Conservation (phyloP, 2,113 vertebrate species). For the Empidonax traillii region DNA sequence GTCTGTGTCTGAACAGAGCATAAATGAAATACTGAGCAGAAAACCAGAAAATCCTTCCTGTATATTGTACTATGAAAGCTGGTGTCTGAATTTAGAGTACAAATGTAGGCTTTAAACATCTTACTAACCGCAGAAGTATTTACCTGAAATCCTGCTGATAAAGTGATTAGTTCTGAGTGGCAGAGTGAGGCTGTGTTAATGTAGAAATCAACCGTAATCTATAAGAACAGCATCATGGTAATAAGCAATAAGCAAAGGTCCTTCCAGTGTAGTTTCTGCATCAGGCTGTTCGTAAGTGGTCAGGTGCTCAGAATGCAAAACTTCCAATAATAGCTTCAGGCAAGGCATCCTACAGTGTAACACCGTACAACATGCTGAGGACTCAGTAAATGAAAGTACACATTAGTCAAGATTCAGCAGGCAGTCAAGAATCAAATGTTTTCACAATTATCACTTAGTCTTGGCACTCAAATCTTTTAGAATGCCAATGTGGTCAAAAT, state of each 20-base stretch:
- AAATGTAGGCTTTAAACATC: not conserved
- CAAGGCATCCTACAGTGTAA: not conserved
- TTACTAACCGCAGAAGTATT: not conserved
- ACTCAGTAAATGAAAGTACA: not conserved
- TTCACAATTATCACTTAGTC: not conserved
- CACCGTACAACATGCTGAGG: not conserved
- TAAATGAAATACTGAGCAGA: not conserved
- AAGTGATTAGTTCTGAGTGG: constrained; percentile 8
- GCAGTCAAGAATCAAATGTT: constrained; percentile 5
- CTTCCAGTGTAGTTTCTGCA: not conserved
- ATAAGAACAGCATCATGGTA: not conserved
- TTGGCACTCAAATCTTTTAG: not conserved
- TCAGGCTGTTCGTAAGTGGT: not conserved
- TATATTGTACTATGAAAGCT: not conserved
- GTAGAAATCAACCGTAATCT: not conserved
- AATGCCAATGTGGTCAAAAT: not conserved
- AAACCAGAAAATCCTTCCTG: not conserved
- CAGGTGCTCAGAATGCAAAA: not conserved
- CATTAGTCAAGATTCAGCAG: not conserved
- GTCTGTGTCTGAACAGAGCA: not conserved
- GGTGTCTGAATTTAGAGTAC: not conserved
- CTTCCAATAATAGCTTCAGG: not conserved
- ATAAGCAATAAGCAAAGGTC: not conserved
- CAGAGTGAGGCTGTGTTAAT: not conserved
- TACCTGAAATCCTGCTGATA: not conserved